Evolutionary conservation across 2,797 vertebrate species (phyloP).

Genomic region (Danio choprae): DNA sequence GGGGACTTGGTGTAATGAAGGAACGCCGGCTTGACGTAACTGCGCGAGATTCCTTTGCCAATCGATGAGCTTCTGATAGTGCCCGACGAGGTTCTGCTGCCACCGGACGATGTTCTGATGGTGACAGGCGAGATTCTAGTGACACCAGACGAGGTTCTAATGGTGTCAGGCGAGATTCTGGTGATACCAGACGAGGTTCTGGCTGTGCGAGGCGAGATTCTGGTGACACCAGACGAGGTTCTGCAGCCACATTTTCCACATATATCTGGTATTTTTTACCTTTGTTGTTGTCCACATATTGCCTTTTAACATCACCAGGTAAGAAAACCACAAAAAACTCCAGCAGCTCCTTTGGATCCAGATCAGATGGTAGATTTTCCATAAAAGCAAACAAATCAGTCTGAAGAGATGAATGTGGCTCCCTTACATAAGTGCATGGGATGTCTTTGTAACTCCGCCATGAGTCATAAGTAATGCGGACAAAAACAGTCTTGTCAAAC

Average conservation of each 20-base stretch:
- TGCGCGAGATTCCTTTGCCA: no score
- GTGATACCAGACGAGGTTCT: no score
- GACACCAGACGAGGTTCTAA: neutral
- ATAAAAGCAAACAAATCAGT: slow-evolving; percentile 77
- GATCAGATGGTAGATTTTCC: slow-evolving; percentile 67
- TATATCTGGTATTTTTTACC: slow-evolving; percentile 78
- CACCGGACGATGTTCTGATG: no score
- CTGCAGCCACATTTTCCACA: slow-evolving; percentile 56
- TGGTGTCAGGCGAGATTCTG: no score
- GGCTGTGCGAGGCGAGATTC: no score
- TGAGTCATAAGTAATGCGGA: slow-evolving; percentile 78
- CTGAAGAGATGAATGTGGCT: slow-evolving; percentile 42
- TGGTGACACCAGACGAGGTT: slow-evolving; percentile 16
- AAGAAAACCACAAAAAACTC: slow-evolving; percentile 78
- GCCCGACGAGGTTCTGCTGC: no score
- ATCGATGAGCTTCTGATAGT: no score
- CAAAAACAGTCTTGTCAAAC: slow-evolving; percentile 68
- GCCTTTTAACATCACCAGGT: slow-evolving; percentile 54
- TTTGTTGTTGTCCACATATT: slow-evolving; percentile 75
- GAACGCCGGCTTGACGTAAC: neutral
- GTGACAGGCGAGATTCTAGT: no score
- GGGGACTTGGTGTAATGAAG: slow-evolving; percentile 10
- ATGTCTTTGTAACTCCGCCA: slow-evolving; percentile 78
- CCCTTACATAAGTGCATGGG: slow-evolving; percentile 71
- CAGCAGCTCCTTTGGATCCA: slow-evolving; percentile 53